Conservation (phyloP, 1,140 invertebrate genomes). For the Eurosta solidaginis region DNA sequence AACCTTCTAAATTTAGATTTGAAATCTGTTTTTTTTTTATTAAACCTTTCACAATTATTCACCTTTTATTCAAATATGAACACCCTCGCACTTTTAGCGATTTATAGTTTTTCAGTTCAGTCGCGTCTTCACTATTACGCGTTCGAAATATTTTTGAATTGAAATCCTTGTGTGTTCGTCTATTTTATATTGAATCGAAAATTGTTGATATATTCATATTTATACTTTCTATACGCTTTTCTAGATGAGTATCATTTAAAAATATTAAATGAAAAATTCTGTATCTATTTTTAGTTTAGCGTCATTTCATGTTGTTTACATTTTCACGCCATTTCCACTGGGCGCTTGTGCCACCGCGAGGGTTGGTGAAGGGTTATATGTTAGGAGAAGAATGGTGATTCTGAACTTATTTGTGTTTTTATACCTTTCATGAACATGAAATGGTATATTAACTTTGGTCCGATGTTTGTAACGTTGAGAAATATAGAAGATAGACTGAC, state of each 20-base stretch:
- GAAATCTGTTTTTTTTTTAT: not conserved
- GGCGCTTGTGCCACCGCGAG: too few species aligned
- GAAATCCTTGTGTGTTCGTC: slow-evolving; percentile 32
- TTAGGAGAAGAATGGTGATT: too few species aligned
- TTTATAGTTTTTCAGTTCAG: slow-evolving; percentile 9
- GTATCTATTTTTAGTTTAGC: slow-evolving; percentile 15
- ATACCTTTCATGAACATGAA: too few species aligned
- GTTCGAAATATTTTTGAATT: slow-evolving; percentile 41
- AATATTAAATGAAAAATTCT: slow-evolving; percentile 25
- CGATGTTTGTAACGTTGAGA: too few species aligned
- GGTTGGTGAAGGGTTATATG: too few species aligned
- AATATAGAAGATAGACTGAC: too few species aligned
- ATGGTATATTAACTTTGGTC: too few species aligned
- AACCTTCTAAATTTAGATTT: not conserved
- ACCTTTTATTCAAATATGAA: not conserved
- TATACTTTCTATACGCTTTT: not conserved
- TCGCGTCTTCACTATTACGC: slow-evolving; percentile 41
- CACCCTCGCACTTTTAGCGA: too few species aligned
- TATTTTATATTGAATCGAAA: slow-evolving; percentile 43
- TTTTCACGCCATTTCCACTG: not conserved
- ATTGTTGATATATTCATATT: slow-evolving; percentile 29
- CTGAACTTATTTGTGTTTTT: too few species aligned
- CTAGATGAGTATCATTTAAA: slow-evolving; percentile 16
- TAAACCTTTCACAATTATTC: not conserved
- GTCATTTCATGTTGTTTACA: slow-evolving; percentile 19